Conservation (phyloP, 1,140 invertebrate genomes). For the Zaprionus nigranus region DNA sequence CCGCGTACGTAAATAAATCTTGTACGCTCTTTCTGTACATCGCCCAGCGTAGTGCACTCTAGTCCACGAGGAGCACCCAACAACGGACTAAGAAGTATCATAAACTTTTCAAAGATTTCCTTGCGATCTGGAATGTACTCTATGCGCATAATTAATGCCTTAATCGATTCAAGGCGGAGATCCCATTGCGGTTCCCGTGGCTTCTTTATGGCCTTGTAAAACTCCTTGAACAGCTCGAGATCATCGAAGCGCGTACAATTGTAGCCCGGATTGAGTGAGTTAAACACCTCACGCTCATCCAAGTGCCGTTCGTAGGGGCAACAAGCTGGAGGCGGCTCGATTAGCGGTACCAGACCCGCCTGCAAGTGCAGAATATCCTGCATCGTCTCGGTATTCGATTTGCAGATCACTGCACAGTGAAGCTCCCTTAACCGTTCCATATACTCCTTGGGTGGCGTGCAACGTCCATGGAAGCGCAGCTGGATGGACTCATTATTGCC, state of each 20-base stretch:
- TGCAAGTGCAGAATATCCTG: conserved; percentile 35
- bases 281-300: conserved; percentile 70
- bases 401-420: conserved; percentile 35
- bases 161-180: conserved; percentile 48
- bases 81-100: conserved; percentile 14
- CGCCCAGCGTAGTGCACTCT: neutral
- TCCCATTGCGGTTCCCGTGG: conserved; percentile 59
- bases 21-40: conserved; percentile 52
- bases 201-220: conserved; percentile 55
- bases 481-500: conserved; percentile 51
- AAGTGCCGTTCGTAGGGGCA: conserved; percentile 69
- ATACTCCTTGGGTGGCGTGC: conserved; percentile 63
- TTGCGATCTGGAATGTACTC: conserved; percentile 35
- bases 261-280: conserved; percentile 65
- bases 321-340: conserved; percentile 44
- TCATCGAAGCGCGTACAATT: conserved; percentile 70
- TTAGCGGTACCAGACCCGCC: conserved; percentile 46
- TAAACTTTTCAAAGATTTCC: conserved; percentile 40
- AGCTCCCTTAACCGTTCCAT: conserved; percentile 46
- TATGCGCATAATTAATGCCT: conserved; percentile 50
- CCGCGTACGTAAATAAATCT: conserved; percentile 74
- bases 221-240: conserved; percentile 60
- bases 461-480: conserved; percentile 60
- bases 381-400: conserved; percentile 47
- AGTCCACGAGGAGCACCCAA: conserved; percentile 12